Base-by-base conservation (phyloP, 2,888 invertebrate genomes). In the Pandemis cinnamomeana region DNA sequence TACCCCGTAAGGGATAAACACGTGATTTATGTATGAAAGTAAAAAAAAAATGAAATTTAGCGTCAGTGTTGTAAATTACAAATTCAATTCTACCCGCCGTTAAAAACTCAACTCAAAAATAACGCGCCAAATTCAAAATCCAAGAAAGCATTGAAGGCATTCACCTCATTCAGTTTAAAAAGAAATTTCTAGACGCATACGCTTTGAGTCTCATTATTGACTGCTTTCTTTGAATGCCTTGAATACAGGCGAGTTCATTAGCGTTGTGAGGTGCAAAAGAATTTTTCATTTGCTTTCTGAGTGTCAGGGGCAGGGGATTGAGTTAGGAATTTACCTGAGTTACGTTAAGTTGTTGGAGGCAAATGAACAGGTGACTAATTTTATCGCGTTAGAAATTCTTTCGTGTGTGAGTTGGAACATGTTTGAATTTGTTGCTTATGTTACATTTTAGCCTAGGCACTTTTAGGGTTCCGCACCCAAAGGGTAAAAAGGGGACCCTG, bases 281-380 rank as follows among this genome's bases (percentile, higher is more conserved):
- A 93, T 93, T 93, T 93, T 93, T 92, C 92, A 92, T 93, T 91
- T 89, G 83, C 78, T 77, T 84, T 85, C 89, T 87, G 86, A 87
- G 84, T 67, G 61, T 61, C 79, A 81, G 80, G 81, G 80, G 77
- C 79, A 81, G 80, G 81, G 80, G 77, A 72, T 80, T 79, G 77
- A 80, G 81, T 76, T 77, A 77, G 77, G 82, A 81, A 82, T 55
- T 81, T 78, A 80, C 83, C 85, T 85, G 82, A 79, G 81, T 84
- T 83, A 77, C 73, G 77, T 63, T 36, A 62, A 70, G 27, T 58
- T 64, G 55, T 48, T 42, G 58, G 10, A 58, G 27, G 27, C 11
- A 11, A 58, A 20, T 55, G 55, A 51, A 51, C 10, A 58, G 27
- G 58, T 58, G 58, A 58, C 58, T 58, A 58, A 58, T 58, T 58